Base-by-base conservation (phyloP, 2,888 invertebrate species). In the Platycheirus rosarum region DNA sequence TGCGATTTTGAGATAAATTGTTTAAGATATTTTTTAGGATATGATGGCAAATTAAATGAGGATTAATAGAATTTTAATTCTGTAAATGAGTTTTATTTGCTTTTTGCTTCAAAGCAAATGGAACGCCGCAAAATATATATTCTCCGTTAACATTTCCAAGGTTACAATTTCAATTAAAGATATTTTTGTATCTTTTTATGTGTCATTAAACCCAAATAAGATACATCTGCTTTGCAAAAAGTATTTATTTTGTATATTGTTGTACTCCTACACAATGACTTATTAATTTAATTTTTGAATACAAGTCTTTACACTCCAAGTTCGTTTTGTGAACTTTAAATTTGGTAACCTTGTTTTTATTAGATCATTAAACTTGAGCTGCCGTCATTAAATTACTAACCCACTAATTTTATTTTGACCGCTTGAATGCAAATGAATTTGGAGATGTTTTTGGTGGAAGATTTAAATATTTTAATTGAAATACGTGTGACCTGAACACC, bases 361-460 rank as follows among this genome's bases (percentile, higher is more conserved):
- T 71, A 57, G 65, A 70, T 63, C 70, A 70, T 71, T 71, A 77
- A 77, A 77, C 71, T 77, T 77, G 70, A 55, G 40, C 55, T 37
- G 65, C 49, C 55, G 57, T 26, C 63, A 60, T 60, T 35, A 26
- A 29, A 29, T 44, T 29, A 29, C 11, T 26, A 60, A 44, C 42
- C 40, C 29, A 60, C 16, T 42, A n/a, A 29, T 16, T 44, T 32
- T 3, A n/a, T 8, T 44, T 1, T 18, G 8, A 60, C 29, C 6
- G 20, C 29, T 18, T 60, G 18, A 32, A 26, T 42, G 18, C 0
- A 29, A 29, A 26, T 44, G 4, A 44, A 32, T 44, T 44, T 44
- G 60, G 44, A 60, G 29, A 29, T 32, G 44, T 16, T 60, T 11
- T 60, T 44, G 44, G n/a, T 60, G n/a, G n/a, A n/a, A n/a, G n/a